A percentile compares a stretch with the other conserved stretches of the same genome.
Evolutionary conservation across 2,113 vertebrate species (phyloP).

Genomic region (Lepus timidus): DNA sequence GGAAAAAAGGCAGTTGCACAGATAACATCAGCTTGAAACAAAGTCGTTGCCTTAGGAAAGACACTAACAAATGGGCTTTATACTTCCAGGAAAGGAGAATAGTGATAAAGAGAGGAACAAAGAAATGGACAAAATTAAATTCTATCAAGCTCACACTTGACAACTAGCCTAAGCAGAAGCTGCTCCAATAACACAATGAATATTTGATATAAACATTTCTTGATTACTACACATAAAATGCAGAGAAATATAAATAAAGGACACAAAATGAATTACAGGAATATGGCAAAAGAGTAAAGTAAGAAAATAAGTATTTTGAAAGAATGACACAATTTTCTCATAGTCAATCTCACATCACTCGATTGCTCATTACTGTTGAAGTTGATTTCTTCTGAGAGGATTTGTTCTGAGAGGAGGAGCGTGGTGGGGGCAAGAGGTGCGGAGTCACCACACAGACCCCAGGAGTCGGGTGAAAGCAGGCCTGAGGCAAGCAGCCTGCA

Average conservation of each 20-base stretch:
- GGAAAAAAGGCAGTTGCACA: constrained; percentile 67
- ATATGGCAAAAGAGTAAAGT: neutral
- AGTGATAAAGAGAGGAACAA: constrained; percentile 74
- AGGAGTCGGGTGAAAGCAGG: too few species aligned
- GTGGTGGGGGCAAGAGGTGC: too few species aligned
- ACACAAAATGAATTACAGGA: neutral
- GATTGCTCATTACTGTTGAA: too few species aligned
- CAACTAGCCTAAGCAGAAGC: neutral
- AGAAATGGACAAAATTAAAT: constrained; percentile 59
- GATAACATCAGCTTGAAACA: constrained; percentile 77
- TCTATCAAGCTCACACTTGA: neutral
- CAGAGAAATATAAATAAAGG: neutral
- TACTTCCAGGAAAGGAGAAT: constrained; percentile 50
- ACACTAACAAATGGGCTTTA: constrained; percentile 76
- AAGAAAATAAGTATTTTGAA: neutral
- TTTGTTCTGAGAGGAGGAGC: too few species aligned
- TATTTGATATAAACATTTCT: neutral
- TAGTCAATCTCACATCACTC: accelerated
- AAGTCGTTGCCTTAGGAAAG: constrained; percentile 62
- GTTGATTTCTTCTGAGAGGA: too few species aligned
- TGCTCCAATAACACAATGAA: neutral
- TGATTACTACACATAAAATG: constrained; percentile 25
- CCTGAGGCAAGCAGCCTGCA: too few species aligned
- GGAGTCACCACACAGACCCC: too few species aligned
- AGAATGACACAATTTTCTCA: neutral